Conservation (phyloP, 2,113 vertebrate genomes). For the Megalops atlanticus region DNA sequence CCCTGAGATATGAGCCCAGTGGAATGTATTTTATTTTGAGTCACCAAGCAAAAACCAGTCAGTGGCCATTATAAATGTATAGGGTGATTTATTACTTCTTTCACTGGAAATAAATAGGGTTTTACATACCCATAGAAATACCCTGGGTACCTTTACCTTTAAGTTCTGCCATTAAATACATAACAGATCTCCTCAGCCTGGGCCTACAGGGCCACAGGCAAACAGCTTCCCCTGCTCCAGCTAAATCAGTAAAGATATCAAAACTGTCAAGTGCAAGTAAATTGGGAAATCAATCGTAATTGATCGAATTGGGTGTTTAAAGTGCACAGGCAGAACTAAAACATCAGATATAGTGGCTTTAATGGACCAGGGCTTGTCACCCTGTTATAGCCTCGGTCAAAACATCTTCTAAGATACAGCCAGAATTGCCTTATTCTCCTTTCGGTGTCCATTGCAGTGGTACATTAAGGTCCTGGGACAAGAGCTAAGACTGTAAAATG, state of each 20-base stretch:
- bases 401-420: background rate
- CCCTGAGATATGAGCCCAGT: background rate
- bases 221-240: background rate
- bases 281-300: constrained; percentile 3
- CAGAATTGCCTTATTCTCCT: background rate
- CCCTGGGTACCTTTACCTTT: background rate
- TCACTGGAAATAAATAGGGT: no score
- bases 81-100: no score
- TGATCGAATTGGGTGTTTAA: background rate
- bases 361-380: no score
- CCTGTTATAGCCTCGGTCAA: background rate
- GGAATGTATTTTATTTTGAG: background rate
- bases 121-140: no score
- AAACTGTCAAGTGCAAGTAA: background rate
- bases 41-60: background rate
- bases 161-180: background rate
- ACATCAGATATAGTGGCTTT: background rate
- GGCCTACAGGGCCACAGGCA: background rate
- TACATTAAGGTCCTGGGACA: background rate
- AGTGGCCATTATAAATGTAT: no score
- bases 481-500: background rate
- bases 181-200: background rate
- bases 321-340: background rate
- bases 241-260: background rate
- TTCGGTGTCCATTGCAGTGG: background rate